Evolutionary conservation across 2,888 invertebrate genomes (phyloP).

Genomic region (Auanema freiburgensis): DNA sequence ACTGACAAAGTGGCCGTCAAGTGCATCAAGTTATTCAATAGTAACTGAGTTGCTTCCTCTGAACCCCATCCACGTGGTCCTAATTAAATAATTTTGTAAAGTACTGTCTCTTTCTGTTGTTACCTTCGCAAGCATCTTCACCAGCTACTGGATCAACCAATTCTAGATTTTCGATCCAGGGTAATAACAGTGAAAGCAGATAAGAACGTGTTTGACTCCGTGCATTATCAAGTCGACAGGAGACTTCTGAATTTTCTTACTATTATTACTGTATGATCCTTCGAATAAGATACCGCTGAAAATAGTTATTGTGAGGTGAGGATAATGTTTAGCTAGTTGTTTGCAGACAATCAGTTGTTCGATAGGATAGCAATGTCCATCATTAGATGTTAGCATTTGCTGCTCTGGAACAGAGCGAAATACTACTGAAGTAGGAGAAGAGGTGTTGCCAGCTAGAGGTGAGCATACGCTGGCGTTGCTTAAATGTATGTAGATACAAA

Average conservation of each 20-base stretch:
- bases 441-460: not conserved
- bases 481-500: not conserved
- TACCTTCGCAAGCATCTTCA: constrained; percentile 45
- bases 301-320: constrained; percentile 98
- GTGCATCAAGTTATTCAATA: constrained; percentile 95
- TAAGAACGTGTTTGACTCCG: constrained; percentile 87
- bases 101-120: not conserved
- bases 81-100: constrained; percentile 3
- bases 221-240: constrained; percentile 92
- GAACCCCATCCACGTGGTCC: constrained; percentile 83
- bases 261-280: not conserved
- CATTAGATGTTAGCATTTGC: constrained; percentile 4
- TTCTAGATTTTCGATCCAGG: constrained; percentile 98
- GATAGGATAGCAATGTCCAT: constrained; percentile 75
- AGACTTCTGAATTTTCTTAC: constrained; percentile 78
- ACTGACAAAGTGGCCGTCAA: constrained; percentile 90
- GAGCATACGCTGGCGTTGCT: constrained; percentile 18
- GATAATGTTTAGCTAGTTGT: constrained; percentile 89
- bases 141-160: constrained; percentile 75
- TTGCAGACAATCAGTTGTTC: constrained; percentile 84
- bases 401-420: not conserved
- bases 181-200: constrained; percentile 86
- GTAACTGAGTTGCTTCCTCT: constrained; percentile 99
- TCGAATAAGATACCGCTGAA: constrained; percentile 82
- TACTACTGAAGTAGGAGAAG: constrained; percentile 10